These are phyloP conservation scores for Rousettus madagascariensis DNA, from an alignment of 2,797 vertebrate genomes.

Conservation along the genomic window DNA sequence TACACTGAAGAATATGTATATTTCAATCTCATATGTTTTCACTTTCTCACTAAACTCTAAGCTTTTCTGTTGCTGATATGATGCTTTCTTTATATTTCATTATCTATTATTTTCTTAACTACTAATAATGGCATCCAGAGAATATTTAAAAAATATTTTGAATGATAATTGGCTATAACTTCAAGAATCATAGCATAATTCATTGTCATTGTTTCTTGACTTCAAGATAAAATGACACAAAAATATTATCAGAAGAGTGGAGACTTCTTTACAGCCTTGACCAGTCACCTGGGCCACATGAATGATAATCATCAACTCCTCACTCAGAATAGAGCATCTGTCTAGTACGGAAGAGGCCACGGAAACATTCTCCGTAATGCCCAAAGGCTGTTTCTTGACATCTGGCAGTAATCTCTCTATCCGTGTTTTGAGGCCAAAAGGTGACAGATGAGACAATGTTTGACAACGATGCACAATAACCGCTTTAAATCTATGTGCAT, in stretches of 20 bases:
- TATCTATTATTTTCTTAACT: neutral
- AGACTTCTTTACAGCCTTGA: neutral
- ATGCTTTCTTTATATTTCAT: neutral
- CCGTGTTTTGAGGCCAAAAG: slow-evolving; percentile 46
- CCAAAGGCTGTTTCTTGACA: slow-evolving; percentile 51
- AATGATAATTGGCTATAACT: neutral
- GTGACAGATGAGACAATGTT: slow-evolving; percentile 51
- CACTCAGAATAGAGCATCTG: slow-evolving; percentile 46
- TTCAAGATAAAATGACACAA: neutral
- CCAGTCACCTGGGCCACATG: neutral
- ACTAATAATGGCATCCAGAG: neutral
- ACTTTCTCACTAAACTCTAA: neutral
- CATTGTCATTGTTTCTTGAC: neutral
- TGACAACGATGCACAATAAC: neutral
- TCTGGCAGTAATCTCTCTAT: slow-evolving; percentile 29
- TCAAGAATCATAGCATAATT: neutral
- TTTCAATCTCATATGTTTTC: neutral
- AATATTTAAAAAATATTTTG: neutral
- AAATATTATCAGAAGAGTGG: neutral
- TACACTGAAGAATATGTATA: neutral
- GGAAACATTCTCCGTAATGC: neutral
- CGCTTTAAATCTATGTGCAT: neutral
- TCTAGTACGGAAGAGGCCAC: neutral
- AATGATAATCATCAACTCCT: neutral
- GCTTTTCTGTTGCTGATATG: neutral